phyloP scores from a whole-genome alignment of 30 jellyfish, hydroid and myxozoan species.

The Cassiopea andromeda region DNA sequence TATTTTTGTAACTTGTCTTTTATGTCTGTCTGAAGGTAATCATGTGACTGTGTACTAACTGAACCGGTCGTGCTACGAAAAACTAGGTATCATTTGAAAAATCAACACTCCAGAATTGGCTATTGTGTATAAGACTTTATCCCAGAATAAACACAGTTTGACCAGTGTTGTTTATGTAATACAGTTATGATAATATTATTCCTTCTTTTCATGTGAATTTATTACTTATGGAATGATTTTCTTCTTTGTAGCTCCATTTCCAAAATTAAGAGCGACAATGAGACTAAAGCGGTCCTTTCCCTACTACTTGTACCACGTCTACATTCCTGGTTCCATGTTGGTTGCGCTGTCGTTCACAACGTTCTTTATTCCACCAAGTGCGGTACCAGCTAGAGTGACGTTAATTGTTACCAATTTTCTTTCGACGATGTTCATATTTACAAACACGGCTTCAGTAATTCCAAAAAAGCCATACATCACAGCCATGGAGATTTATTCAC shows the following conservation, averaged over 20 bases:
- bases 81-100: too few relatives aligned
- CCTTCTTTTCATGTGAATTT: too few relatives aligned
- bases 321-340: conserved; percentile 65
- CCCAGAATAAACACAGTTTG: too few relatives aligned
- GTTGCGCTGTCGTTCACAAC: conserved; percentile 66
- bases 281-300: conserved; percentile 57
- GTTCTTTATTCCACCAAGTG: conserved; percentile 68
- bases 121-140: too few relatives aligned
- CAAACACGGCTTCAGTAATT: conserved; percentile 55
- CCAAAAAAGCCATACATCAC: conserved; percentile 62
- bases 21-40: too few relatives aligned
- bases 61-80: too few relatives aligned
- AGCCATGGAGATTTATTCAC: conserved; percentile 62
- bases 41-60: too few relatives aligned
- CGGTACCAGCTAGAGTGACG: conserved; percentile 75
- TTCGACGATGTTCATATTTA: conserved; percentile 62
- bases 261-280: conserved; percentile 22
- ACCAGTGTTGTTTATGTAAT: too few relatives aligned
- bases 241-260: conserved; percentile 35
- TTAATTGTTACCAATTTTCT: conserved; percentile 70
- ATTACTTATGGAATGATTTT: too few relatives aligned
- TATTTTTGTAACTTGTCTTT: too few relatives aligned
- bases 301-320: conserved; percentile 59
- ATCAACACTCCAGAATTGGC: too few relatives aligned
- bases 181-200: too few relatives aligned